Evolutionary conservation across 2,888 invertebrate species (phyloP).

Genomic region (Lithophane socia): DNA sequence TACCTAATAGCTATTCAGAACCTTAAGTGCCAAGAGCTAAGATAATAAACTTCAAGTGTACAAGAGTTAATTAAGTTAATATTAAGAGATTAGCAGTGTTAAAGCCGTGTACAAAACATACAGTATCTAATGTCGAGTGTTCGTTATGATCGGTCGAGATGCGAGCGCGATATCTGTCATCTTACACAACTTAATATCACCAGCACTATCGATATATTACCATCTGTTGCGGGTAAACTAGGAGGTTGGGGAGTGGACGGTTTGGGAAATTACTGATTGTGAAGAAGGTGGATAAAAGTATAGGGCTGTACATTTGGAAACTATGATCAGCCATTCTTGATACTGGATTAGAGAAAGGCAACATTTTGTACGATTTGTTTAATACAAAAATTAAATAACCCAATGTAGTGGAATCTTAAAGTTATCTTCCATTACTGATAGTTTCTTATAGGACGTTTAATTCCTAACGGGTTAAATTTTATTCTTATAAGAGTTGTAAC

Average conservation of each 20-base stretch:
- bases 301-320: not conserved
- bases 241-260: conserved; percentile 11
- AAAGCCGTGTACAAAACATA: conserved; percentile 61
- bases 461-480: not conserved
- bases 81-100: conserved; percentile 57
- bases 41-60: conserved; percentile 20
- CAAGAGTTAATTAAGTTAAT: conserved; percentile 52
- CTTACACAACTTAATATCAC: conserved; percentile 87
- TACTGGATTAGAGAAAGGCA: not conserved
- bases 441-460: not conserved
- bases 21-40: conserved; percentile 20
- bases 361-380: not conserved
- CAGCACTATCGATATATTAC: conserved; percentile 81
- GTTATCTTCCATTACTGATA: not conserved
- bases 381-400: too few species aligned
- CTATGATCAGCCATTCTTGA: not conserved
- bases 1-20: not conserved
- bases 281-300: not conserved
- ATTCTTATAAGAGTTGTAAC: not conserved
- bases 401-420: not conserved
- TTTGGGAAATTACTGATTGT: conserved; percentile 39
- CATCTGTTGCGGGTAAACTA: conserved; percentile 71
- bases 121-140: conserved; percentile 42
- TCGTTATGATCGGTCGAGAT: conserved; percentile 68
- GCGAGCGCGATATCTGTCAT: conserved; percentile 74